Evolutionary conservation across 2,797 vertebrate genomes (phyloP).

Genomic region (Tangara arthus): DNA sequence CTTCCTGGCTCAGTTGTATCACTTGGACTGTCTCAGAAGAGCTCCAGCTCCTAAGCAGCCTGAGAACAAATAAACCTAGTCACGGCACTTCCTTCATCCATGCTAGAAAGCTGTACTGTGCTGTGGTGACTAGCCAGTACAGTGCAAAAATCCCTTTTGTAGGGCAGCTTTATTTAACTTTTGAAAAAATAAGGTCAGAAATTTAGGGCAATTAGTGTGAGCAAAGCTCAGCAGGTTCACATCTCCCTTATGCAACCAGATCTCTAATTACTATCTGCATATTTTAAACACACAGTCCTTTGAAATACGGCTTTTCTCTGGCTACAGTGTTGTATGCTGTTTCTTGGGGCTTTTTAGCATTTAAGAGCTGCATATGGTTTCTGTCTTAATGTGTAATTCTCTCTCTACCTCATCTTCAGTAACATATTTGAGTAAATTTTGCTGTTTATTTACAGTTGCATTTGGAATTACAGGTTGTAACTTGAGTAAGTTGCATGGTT

Average conservation of each 20-base stretch:
- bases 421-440: background rate
- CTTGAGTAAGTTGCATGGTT: background rate
- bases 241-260: constrained; percentile 20
- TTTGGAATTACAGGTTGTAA: background rate
- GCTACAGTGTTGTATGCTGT: background rate
- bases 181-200: constrained; percentile 36
- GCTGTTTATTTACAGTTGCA: background rate
- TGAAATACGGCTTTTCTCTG: background rate
- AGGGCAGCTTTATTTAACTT: constrained; percentile 48
- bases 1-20: background rate
- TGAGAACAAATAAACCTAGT: background rate
- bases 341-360: background rate
- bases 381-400: background rate
- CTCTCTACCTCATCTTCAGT: background rate
- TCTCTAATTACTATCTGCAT: constrained; percentile 49
- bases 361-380: background rate
- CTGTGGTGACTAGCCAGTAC: background rate
- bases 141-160: background rate
- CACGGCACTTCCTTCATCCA: background rate
- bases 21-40: background rate
- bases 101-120: background rate
- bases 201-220: constrained; percentile 44
- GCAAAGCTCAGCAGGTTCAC: constrained; percentile 31
- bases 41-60: background rate
- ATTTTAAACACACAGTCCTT: constrained; percentile 21